Evolutionary conservation across 1,140 invertebrate genomes (phyloP).

Genomic region (Archivesica marissinica): DNA sequence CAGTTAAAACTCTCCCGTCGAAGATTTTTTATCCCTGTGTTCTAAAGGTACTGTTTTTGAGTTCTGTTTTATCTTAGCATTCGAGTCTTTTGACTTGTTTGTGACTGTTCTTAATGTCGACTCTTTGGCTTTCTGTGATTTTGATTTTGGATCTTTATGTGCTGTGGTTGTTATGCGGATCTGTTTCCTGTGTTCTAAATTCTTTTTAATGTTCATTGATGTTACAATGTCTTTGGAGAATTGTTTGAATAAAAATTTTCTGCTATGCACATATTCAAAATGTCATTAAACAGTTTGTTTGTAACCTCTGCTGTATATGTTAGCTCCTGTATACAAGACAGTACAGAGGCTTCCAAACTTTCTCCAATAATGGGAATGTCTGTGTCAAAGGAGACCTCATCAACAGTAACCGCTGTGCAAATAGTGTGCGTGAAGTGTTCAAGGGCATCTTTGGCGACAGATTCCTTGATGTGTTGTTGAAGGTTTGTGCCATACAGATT

Average conservation of each 20-base stretch:
- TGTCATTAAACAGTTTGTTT: not conserved
- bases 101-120: too few relatives aligned
- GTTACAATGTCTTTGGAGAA: conserved; percentile 24
- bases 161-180: conserved; percentile 18
- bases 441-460: not conserved
- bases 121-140: too few relatives aligned
- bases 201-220: conserved; percentile 15
- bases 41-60: too few relatives aligned
- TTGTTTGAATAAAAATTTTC: conserved; percentile 41
- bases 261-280: not conserved
- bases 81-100: too few relatives aligned
- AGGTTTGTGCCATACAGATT: not conserved
- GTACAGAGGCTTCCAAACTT: not conserved
- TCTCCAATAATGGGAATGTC: not conserved
- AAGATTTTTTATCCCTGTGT: too few relatives aligned
- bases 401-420: not conserved
- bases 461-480: not conserved
- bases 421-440: not conserved
- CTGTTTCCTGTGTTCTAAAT: conserved; percentile 46
- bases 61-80: too few relatives aligned
- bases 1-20: too few relatives aligned
- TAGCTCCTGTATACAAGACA: conserved; percentile 26
- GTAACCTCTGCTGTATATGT: conserved; percentile 29
- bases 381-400: conserved; percentile 47
- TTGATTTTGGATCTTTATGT: too few relatives aligned